A percentile compares a stretch with the other conserved stretches of the same genome.
These are phyloP conservation scores for Diorhabda carinulata DNA, from an alignment of 1,140 invertebrate species.

Conservation along the genomic window DNA sequence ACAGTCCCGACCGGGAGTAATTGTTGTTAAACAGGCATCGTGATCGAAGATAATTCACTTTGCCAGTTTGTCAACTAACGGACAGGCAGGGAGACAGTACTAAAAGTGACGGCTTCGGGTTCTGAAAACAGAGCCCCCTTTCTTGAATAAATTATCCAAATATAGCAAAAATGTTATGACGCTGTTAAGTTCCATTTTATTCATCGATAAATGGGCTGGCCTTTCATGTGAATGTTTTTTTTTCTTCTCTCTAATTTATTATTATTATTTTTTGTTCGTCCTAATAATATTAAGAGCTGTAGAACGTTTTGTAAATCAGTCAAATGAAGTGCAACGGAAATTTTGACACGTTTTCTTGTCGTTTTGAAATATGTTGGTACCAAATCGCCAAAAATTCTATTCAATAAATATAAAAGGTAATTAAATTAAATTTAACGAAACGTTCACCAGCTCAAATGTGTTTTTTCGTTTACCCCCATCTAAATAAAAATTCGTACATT, in stretches of 20 bases:
- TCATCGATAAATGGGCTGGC: slow-evolving; percentile 4
- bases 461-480: not conserved
- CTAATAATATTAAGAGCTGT: not conserved
- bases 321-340: no score
- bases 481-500: not conserved
- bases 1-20: slow-evolving; percentile 78
- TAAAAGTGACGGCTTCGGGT: slow-evolving; percentile 8
- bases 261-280: not conserved
- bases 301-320: not conserved
- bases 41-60: slow-evolving; percentile 44
- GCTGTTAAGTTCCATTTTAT: slow-evolving; percentile 4
- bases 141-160: not conserved
- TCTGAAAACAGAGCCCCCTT: not conserved
- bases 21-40: slow-evolving; percentile 75
- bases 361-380: no score
- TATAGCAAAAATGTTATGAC: slow-evolving; percentile 17
- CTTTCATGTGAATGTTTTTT: slow-evolving; percentile 15
- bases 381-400: no score
- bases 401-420: no score
- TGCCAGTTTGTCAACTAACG: slow-evolving; percentile 26
- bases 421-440: not conserved
- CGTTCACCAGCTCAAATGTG: not conserved
- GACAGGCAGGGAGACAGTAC: slow-evolving; percentile 7
- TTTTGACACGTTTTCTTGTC: no score
- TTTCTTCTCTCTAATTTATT: not conserved